Conservation (phyloP, 2,797 vertebrate genomes). For the Microhierax caerulescens region DNA sequence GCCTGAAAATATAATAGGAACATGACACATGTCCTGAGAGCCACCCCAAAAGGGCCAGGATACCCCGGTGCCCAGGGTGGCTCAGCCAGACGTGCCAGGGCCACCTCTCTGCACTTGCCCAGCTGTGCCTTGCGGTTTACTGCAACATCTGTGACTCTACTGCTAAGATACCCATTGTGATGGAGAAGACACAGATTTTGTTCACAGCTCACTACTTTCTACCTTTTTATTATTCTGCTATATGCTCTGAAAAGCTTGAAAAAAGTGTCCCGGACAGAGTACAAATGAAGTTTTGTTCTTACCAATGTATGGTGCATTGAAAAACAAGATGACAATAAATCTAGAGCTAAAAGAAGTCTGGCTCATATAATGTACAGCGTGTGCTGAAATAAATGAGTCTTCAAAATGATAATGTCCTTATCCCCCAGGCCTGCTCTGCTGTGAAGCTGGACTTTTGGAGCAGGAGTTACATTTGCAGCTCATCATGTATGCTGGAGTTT, state of each 20-base stretch:
- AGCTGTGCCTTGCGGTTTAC: not conserved
- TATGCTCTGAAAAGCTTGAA: not conserved
- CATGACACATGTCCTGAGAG: not conserved
- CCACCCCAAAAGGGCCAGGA: not conserved
- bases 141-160: not conserved
- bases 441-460: not conserved
- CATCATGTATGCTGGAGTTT: conserved; percentile 6
- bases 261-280: not conserved
- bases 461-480: conserved; percentile 17
- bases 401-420: conserved; percentile 34
- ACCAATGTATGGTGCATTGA: not conserved
- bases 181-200: not conserved
- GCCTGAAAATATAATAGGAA: not conserved
- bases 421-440: conserved; percentile 3
- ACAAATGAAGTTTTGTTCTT: not conserved
- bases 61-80: not conserved
- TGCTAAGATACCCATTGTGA: rapidly evolving
- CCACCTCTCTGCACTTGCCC: not conserved
- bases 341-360: not conserved
- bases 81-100: not conserved
- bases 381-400: conserved; percentile 38
- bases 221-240: not conserved
- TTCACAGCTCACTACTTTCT: not conserved
- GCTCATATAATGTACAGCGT: not conserved
- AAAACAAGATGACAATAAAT: conserved; percentile 25